phyloP scores from a whole-genome alignment of 2,797 vertebrate genomes.

The Macroramphosus scolopax region DNA sequence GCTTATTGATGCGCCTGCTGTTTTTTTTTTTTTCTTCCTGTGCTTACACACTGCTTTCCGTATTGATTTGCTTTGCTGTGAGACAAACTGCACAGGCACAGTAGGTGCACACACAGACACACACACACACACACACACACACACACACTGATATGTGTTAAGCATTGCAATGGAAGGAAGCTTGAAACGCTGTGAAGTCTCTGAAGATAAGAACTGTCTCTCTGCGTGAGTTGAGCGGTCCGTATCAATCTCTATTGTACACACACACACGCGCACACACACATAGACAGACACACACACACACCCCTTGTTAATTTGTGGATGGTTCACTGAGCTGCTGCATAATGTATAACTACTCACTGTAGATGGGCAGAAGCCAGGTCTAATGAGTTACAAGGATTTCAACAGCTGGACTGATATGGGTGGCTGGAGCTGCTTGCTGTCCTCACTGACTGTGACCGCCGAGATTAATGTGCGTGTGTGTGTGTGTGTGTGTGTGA shows the following conservation, averaged over 20 bases:
- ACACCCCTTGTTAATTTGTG: slow-evolving; percentile 45
- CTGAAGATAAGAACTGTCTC: too few species aligned
- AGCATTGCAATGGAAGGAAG: too few species aligned
- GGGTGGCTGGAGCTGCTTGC: slow-evolving; percentile 43
- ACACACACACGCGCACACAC: slow-evolving; percentile 1
- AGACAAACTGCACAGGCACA: slow-evolving; percentile 44
- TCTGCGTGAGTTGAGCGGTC: too few species aligned
- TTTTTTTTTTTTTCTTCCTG: too few species aligned
- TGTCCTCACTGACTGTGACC: slow-evolving; percentile 23
- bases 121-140: slow-evolving; percentile 11
- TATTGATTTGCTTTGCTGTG: slow-evolving; percentile 58
- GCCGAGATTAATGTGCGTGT: slow-evolving; percentile 14
- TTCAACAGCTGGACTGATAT: slow-evolving; percentile 57
- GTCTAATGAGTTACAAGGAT: slow-evolving; percentile 63
- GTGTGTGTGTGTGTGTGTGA: slow-evolving; percentile 5
- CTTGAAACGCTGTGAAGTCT: too few species aligned
- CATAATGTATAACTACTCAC: slow-evolving; percentile 24
- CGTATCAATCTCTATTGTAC: slow-evolving; percentile 15
- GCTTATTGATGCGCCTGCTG: slow-evolving; percentile 55
- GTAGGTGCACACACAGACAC: slow-evolving; percentile 10
- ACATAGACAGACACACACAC: neutral
- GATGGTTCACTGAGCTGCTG: slow-evolving; percentile 48
- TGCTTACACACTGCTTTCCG: slow-evolving; percentile 50
- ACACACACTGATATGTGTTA: too few species aligned
- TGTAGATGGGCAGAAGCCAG: slow-evolving; percentile 25